phyloP scores from a whole-genome alignment of 2,113 vertebrate species.

The Carlito syrichta region DNA sequence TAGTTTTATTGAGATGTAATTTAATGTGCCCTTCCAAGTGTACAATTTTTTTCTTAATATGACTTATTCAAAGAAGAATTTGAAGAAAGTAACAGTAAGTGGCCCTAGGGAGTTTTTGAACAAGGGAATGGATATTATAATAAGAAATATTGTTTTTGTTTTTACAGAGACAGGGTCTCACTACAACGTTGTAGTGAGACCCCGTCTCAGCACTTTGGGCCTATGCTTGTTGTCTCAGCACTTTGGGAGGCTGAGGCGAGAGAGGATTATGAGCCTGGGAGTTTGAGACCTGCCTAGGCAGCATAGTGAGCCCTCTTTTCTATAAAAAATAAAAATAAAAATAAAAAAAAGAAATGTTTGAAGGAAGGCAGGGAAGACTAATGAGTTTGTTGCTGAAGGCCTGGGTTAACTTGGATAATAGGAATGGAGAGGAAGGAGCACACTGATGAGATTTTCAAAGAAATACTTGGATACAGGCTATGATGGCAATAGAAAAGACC shows the following conservation, averaged over 20 bases:
- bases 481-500: not conserved
- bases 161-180: too few relatives aligned
- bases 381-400: not conserved
- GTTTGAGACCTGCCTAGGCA: too few relatives aligned
- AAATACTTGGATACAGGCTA: not conserved
- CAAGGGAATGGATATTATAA: not conserved
- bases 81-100: not conserved
- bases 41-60: not conserved
- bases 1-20: not conserved
- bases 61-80: conserved; percentile 24
- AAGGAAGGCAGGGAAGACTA: not conserved
- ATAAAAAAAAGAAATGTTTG: too few relatives aligned
- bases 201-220: too few relatives aligned
- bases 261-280: too few relatives aligned
- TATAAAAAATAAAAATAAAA: too few relatives aligned
- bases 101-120: not conserved
- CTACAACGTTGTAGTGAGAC: too few relatives aligned
- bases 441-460: not conserved
- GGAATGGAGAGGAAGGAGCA: not conserved
- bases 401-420: not conserved
- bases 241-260: too few relatives aligned
- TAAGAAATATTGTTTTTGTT: not conserved
- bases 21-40: not conserved
- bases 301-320: too few relatives aligned
- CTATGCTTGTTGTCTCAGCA: too few relatives aligned